Evolutionary conservation across 1,140 invertebrate species (phyloP).

Genomic region (Drosophila rufa): DNA sequence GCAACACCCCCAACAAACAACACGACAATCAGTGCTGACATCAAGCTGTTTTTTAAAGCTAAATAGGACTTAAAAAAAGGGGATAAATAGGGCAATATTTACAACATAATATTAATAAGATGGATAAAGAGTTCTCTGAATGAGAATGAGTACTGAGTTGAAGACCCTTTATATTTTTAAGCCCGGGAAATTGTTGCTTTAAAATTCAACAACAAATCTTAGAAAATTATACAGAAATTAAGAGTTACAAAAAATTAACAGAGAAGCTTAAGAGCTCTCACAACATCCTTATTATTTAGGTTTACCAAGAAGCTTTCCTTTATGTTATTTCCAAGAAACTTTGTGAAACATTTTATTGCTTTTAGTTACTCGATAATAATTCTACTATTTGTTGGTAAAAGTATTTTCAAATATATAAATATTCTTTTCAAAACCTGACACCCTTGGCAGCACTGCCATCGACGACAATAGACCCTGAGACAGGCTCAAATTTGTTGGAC

Average conservation of each 20-base stretch:
- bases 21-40: conserved; percentile 38
- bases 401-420: too few species aligned
- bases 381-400: too few species aligned
- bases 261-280: not conserved
- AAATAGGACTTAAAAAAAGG: not conserved
- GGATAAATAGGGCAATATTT: not conserved
- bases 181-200: too few species aligned
- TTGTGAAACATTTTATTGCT: too few species aligned
- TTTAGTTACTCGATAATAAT: too few species aligned
- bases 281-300: not conserved
- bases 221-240: too few species aligned
- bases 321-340: too few species aligned
- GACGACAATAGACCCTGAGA: conserved; percentile 35
- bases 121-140: not conserved
- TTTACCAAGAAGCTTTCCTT: too few species aligned
- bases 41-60: not conserved
- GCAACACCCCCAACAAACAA: conserved; percentile 53
- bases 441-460: conserved; percentile 1
- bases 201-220: too few species aligned
- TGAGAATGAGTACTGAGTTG: too few species aligned
- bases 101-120: not conserved
- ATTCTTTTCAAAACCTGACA: not conserved
- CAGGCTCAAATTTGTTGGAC: conserved; percentile 65
- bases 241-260: not conserved
- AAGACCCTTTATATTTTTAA: too few species aligned